phyloP scores from a whole-genome alignment of 2,797 vertebrate genomes.

The Otolemur crassicaudatus region DNA sequence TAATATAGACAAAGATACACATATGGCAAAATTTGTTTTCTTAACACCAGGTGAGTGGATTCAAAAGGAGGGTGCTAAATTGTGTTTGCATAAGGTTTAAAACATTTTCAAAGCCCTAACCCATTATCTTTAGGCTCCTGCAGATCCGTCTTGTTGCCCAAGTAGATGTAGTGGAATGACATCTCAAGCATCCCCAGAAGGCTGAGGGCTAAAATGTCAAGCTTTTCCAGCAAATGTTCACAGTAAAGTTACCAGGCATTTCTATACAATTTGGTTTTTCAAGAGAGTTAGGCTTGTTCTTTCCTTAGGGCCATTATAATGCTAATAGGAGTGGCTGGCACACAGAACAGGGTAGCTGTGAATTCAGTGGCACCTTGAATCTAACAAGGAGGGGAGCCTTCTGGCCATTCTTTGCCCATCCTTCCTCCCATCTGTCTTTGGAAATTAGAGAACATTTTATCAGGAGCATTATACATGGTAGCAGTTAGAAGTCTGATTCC shows the following conservation, averaged over 20 bases:
- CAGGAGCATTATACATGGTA: not conserved
- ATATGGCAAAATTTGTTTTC: conserved; percentile 75
- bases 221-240: conserved; percentile 63
- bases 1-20: conserved; percentile 72
- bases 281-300: conserved; percentile 61
- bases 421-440: not conserved
- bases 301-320: conserved; percentile 82
- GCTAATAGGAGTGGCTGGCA: conserved; percentile 77
- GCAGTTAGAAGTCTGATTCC: not conserved
- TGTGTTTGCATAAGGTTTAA: not conserved
- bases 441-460: not conserved
- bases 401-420: not conserved
- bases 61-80: not conserved
- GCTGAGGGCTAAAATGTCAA: conserved; percentile 82
- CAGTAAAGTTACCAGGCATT: conserved; percentile 72
- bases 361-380: not conserved
- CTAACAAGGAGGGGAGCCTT: not conserved
- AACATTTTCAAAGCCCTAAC: conserved; percentile 56
- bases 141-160: conserved; percentile 76
- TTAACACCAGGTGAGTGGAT: conserved; percentile 71
- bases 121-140: conserved; percentile 77
- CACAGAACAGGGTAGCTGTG: not conserved
- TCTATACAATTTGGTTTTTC: conserved; percentile 79
- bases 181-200: conserved; percentile 76
- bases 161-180: conserved; percentile 66